These are phyloP conservation scores for Cossypha heuglini DNA, from an alignment of 2,797 vertebrate species.

Conservation along the genomic window DNA sequence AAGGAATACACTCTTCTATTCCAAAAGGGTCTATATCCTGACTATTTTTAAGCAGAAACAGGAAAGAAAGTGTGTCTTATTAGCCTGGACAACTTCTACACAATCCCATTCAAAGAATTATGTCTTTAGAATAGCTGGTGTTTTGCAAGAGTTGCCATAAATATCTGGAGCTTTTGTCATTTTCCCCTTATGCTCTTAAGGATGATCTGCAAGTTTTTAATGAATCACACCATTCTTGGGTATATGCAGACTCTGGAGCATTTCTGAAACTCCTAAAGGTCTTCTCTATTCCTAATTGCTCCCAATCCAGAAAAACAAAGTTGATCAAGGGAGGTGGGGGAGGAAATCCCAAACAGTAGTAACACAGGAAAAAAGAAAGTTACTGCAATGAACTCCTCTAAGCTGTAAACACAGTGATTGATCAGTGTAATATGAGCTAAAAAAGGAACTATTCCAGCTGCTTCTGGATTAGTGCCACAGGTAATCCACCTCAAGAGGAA, in stretches of 20 bases:
- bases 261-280: background rate
- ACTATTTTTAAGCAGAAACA: background rate
- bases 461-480: background rate
- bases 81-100: background rate
- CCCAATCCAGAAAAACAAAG: background rate
- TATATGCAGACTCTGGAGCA: background rate
- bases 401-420: background rate
- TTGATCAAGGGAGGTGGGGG: fast-evolving
- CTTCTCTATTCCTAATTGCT: background rate
- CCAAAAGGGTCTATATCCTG: background rate
- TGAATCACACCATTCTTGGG: background rate
- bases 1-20: background rate
- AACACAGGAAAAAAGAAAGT: background rate
- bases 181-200: background rate
- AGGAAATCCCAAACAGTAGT: background rate
- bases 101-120: background rate
- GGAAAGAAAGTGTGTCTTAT: background rate
- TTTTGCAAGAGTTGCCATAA: background rate
- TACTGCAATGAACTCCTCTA: background rate
- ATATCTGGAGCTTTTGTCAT: background rate
- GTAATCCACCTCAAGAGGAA: background rate
- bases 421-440: background rate
- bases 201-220: background rate
- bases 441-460: background rate
- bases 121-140: background rate